Evolutionary conservation across 2,797 vertebrate genomes (phyloP), one percentile per base, ranked within the genome.

Genomic region (Okamejei kenojei): DNA sequence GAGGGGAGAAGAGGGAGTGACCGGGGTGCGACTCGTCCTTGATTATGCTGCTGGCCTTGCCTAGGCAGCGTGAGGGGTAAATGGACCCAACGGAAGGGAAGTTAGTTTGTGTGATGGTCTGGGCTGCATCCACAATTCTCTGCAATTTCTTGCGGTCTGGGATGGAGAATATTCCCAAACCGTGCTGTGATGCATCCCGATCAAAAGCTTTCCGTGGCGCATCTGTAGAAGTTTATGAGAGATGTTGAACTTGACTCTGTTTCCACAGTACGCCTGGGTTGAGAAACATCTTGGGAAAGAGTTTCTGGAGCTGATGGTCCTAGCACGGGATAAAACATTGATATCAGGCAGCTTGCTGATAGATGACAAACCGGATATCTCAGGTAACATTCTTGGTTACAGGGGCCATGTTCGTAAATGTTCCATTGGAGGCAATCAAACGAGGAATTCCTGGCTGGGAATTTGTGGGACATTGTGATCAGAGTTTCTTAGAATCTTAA

Each of bases 291-390:
- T 99, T 0, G 98, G 98, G 32, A 94, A 96, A 0, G 97, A 98
- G 74, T 99, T 99, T 94, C 96, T 99, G 88, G 98, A 99, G 94
- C 97, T 97, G 94, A 97, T 98, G 0, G 97, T 99, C 94, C 95
- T 99, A 95, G 99, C 99, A 32, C 95, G 97, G 95, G 98, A 99
- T 95, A 99, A 99, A 96, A 99, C 98, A 0, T 94, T 99, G 94
- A 96, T 99, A 94, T 96, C 96, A 3, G 99, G 97, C 8, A 98
- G 99, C 94, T 93, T 99, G 94, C 98, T 99, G 91, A 99, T 99
- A 54, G 98, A 99, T 0, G 98, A 99, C 96, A 97, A 98, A 93
- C 97, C 97, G 0, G 98, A 99, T 94, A 98, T 99, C 94, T 94
- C 95, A 77, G 99, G 98, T 98, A 94, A 97, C 96, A 15, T 29